Conservation (phyloP, 2,113 vertebrate species). For the Jacana jacana region DNA sequence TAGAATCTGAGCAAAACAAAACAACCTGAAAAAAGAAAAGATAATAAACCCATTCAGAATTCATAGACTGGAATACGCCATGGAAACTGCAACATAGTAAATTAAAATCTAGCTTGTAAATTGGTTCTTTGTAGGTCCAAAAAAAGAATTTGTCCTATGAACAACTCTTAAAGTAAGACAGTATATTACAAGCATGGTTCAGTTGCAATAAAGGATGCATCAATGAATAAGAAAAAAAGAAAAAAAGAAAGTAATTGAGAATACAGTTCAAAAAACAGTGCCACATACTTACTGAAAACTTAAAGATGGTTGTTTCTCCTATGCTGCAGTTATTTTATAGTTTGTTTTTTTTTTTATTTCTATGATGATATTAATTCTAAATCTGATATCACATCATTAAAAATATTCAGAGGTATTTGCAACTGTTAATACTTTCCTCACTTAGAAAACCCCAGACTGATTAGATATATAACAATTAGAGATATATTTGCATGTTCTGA, state of each 20-base stretch:
- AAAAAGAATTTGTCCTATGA: neutral
- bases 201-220: neutral
- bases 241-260: neutral
- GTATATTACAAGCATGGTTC: neutral
- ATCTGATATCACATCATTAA: neutral
- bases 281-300: neutral
- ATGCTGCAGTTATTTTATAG: neutral
- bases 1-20: neutral
- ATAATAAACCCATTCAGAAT: neutral
- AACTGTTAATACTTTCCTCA: neutral
- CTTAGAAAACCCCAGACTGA: neutral
- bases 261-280: neutral
- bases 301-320: neutral
- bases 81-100: neutral
- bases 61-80: neutral
- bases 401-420: neutral
- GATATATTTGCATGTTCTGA: neutral
- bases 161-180: neutral
- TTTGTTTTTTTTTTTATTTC: neutral
- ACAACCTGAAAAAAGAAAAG: neutral
- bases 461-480: neutral
- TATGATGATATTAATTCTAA: neutral
- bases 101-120: neutral
- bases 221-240: neutral
- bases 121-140: neutral